phyloP scores from a whole-genome alignment of 2,888 invertebrate species.

The Pseudococcus jackbeardsleyi region DNA sequence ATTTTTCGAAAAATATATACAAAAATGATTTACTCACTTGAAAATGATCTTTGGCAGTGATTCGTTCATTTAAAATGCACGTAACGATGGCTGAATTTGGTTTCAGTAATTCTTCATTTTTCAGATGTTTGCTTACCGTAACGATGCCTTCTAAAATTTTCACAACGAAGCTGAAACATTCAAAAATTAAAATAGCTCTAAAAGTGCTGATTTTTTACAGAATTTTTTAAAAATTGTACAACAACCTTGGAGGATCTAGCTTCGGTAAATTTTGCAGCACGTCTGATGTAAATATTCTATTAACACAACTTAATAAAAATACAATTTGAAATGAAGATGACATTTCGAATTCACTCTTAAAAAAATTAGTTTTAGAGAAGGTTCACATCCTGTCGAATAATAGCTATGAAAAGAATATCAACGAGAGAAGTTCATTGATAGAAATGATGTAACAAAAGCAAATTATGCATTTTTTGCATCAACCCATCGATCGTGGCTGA shows the following conservation, averaged over 20 bases:
- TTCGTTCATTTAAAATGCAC: slow-evolving; percentile 75
- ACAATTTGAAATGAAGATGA: background rate
- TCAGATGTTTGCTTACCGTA: background rate
- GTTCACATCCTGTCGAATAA: background rate
- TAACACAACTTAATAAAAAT: background rate
- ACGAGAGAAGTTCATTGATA: background rate
- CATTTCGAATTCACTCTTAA: background rate
- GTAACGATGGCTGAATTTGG: slow-evolving; percentile 63
- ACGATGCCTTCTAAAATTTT: background rate
- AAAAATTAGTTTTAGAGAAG: background rate
- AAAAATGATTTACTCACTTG: slow-evolving; percentile 74
- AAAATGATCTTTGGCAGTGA: slow-evolving; percentile 84
- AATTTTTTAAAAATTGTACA: background rate
- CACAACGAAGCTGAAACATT: background rate
- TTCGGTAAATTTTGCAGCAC: background rate
- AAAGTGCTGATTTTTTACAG: background rate
- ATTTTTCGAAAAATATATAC: background rate
- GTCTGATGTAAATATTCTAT: background rate
- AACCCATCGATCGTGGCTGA: background rate
- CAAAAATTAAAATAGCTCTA: background rate
- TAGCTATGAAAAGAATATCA: background rate
- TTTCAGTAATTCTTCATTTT: slow-evolving; percentile 61
- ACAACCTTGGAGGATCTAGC: background rate
- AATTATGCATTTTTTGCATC: slow-evolving; percentile 14
- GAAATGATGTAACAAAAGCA: background rate